Percentiles rank a stretch among this genome's conserved stretches.
Evolutionary conservation across 1,140 invertebrate genomes (phyloP).

Genomic region (Melipona quadrifasciata): DNA sequence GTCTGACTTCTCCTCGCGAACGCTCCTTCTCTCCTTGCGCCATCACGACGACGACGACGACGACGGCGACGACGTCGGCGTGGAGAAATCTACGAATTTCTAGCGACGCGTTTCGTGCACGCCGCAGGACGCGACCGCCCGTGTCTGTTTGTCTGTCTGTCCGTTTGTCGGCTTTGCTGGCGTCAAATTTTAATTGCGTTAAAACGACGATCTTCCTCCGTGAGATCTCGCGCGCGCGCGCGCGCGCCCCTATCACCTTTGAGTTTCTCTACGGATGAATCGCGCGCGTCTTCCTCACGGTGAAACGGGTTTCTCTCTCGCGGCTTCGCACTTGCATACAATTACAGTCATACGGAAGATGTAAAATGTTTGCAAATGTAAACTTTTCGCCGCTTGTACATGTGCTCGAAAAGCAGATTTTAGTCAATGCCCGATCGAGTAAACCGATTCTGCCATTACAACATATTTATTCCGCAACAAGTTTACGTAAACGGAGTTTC

Average conservation of each 20-base stretch:
- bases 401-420: no score
- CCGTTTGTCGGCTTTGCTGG: slow-evolving; percentile 31
- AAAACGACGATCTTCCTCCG: slow-evolving; percentile 42
- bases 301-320: neutral
- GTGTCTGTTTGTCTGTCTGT: neutral
- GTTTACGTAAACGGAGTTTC: no score
- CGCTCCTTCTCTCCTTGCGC: slow-evolving; percentile 50
- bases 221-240: neutral
- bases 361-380: no score
- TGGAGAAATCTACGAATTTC: slow-evolving; percentile 69
- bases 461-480: no score
- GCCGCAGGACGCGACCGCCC: slow-evolving; percentile 23
- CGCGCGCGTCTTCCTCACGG: neutral
- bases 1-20: slow-evolving; percentile 69
- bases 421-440: no score
- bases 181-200: slow-evolving; percentile 66
- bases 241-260: neutral
- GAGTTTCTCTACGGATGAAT: neutral
- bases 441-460: no score
- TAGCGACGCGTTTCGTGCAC: slow-evolving; percentile 61
- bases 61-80: neutral
- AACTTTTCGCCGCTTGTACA: no score
- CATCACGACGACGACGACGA: neutral
- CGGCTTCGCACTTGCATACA: neutral
- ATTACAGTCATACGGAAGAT: neutral